Base-by-base conservation (phyloP, 2,888 invertebrate species). In the Clitarchus hookeri region DNA sequence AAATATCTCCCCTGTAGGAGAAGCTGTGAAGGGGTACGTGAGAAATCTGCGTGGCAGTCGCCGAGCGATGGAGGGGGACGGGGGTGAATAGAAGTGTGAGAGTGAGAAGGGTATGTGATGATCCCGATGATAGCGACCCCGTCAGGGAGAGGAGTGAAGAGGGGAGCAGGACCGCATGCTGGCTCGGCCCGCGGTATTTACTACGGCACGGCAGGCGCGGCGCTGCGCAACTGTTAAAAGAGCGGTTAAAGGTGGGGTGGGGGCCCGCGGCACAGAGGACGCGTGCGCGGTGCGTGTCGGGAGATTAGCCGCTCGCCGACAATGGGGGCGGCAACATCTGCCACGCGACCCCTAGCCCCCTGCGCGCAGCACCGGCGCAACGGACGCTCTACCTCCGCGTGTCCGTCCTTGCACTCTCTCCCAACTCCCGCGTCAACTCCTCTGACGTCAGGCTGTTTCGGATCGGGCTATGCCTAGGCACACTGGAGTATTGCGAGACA, bases 261-360 rank as follows among this genome's bases (percentile, higher is more conserved):
- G 53, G 53, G 53, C 13, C 8, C 8, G 53, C 4, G 53, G 13
- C 53, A 1, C 53, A 2, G 13, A 1, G 12, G 4, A n/a, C 65
- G 65, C 19, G 65, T 65, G 65, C 65, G 48, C 48, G 48, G 48
- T 48, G 48, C 65, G n/a, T 36, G 44, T 82, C 82, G 36, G 44
- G 82, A 36, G 82, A 82, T 82, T 82, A 82, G 82, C 82, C 82
- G 82, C 82, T 16, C 82, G 27, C 65, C 65, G 36, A 82, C 82
- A 82, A 82, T 82, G 44, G 36, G 44, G 82, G 82, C 44, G 36
- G 82, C 82, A 16, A 82, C 82, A 82, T 82, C 82, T 82, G 82
- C 82, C 82, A 82, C 82, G 82, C 82, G 82, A 82, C 82, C 65
- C 8, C 23, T 65, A 0, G 16, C n/a, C 19, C n/a, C 65, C 65